These are phyloP conservation scores for Dynastes maya DNA, from an alignment of 2,888 invertebrate species.

Conservation along the genomic window DNA sequence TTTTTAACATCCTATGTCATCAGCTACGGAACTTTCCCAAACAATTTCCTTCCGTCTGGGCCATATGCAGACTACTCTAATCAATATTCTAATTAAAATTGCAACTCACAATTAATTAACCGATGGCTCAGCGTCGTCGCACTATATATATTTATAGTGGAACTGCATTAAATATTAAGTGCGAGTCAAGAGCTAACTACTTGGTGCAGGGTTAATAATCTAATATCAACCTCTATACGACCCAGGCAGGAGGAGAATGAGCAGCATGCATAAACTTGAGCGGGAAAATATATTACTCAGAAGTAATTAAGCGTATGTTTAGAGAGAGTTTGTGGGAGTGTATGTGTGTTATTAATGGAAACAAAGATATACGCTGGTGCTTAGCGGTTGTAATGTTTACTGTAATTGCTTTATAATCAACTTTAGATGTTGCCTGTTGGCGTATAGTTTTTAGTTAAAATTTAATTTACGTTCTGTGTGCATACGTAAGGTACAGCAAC, in stretches of 20 bases:
- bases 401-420: constrained; percentile 47
- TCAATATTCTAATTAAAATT: constrained; percentile 41
- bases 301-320: constrained; percentile 44
- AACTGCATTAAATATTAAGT: constrained; percentile 30
- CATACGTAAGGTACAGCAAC: neutral
- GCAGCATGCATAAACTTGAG: constrained; percentile 34
- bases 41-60: constrained; percentile 27
- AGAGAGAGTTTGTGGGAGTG: constrained; percentile 6
- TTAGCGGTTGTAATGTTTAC: constrained; percentile 42
- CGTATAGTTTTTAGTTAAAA: constrained; percentile 41
- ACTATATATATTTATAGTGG: constrained; percentile 11
- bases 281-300: constrained; percentile 45
- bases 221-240: constrained; percentile 37
- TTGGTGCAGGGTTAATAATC: constrained; percentile 44
- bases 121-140: constrained; percentile 2
- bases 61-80: neutral
- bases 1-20: constrained; percentile 21
- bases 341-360: constrained; percentile 43
- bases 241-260: constrained; percentile 20
- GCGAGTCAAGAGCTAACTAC: constrained; percentile 39
- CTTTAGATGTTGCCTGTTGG: constrained; percentile 43
- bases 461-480: constrained; percentile 29
- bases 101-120: constrained; percentile 32
- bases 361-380: constrained; percentile 39
- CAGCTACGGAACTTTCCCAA: constrained; percentile 28